A percentile compares a stretch with the other conserved stretches of the same genome.
Conservation (phyloP, 2,797 vertebrate species). For the Sebastes kiyomatsui region DNA sequence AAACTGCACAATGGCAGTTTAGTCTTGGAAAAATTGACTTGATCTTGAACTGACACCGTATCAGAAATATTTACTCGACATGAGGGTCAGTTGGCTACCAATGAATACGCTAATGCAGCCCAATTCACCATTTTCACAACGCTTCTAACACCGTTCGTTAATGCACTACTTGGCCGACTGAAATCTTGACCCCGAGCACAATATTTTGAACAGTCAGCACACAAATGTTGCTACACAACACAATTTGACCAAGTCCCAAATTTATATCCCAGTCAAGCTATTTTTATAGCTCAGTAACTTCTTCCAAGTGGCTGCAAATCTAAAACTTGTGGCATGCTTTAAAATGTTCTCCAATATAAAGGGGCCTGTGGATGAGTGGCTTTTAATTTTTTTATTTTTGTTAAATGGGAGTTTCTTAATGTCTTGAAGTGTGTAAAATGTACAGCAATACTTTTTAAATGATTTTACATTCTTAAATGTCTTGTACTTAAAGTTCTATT, state of each 20-base stretch:
- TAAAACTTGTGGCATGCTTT: conserved; percentile 13
- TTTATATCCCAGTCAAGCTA: background rate
- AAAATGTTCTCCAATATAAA: background rate
- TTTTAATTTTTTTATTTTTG: background rate
- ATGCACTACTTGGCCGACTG: background rate
- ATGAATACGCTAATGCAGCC: background rate
- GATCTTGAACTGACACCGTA: background rate
- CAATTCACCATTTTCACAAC: background rate
- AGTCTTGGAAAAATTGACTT: background rate
- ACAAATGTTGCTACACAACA: background rate
- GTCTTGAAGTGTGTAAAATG: conserved; percentile 35
- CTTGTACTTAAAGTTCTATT: conserved; percentile 52
- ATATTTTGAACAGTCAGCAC: background rate
- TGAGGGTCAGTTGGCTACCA: background rate
- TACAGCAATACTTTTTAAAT: conserved; percentile 56
- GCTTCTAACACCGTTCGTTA: background rate
- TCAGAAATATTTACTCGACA: too few relatives aligned
- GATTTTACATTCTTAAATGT: conserved; percentile 34
- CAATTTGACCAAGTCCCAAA: background rate
- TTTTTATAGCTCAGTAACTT: background rate
- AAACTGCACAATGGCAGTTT: background rate
- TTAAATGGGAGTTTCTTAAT: background rate
- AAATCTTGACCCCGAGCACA: background rate
- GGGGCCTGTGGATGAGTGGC: background rate
- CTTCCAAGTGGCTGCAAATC: background rate